Evolutionary conservation across 2,797 vertebrate genomes (phyloP), one percentile per base, ranked within the genome.

Genomic region (Typhlichthys eigenmanni): DNA sequence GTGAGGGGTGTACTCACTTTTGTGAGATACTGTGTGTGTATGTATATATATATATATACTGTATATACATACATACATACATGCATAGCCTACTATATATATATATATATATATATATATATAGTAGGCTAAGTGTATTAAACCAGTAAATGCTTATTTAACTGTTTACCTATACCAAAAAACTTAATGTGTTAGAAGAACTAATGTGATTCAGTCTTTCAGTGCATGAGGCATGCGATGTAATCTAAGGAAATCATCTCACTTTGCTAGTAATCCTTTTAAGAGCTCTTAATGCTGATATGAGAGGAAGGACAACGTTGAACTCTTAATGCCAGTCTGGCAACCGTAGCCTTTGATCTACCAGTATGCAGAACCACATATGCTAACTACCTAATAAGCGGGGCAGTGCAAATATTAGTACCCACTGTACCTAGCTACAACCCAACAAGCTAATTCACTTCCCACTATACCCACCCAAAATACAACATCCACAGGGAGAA

Each of bases 171-270:
- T 54, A 50, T 29, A 14, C 16, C 51, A 55, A 61, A 38, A 47
- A 47, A 47, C 1, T 7, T 9, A 5, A 55, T 38, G 5, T 64
- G n/a, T 3, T 64, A 24, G 55, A 60, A 50, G 55, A 60, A 50
- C 47, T 48, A 47, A 56, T 47, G 8, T 43, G n/a, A 55, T 47
- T 10, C 2, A 2, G 24, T 11, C 47, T 16, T 57, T 14, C 13
- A 58, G 43, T 38, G 12, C 38, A 3, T 56, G 8, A 71, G 54
- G n/a, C 56, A 52, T 62, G 46, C 50, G 9, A 58, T 29, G 52
- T 60, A 49, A 56, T 68, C 58, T 64, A 63, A 74, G 72, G 52
- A 70, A 77, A 77, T 75, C 60, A 58, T 73, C 67, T 81, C 13
- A 62, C 55, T 58, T 43, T 56, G 61, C 59, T 16, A 62, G 14